Percentiles rank a stretch among this genome's conserved stretches.
These are phyloP conservation scores for Drosophila setosimentum DNA, from an alignment of 2,888 invertebrate genomes.

Conservation along the genomic window DNA sequence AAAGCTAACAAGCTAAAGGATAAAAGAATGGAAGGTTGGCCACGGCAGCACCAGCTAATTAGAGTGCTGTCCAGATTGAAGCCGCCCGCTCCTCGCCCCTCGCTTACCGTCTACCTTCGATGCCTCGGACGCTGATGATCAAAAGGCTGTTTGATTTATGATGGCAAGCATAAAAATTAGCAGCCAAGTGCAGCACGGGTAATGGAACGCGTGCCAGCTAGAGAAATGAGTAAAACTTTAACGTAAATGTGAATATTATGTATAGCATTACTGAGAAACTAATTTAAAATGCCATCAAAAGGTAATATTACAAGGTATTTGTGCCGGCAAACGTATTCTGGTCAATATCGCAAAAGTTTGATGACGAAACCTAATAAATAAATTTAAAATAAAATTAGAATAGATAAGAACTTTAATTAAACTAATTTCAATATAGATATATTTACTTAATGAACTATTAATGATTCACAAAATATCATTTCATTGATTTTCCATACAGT, in stretches of 20 bases:
- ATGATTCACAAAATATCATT: background rate
- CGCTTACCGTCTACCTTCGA: constrained; percentile 1
- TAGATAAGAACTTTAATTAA: background rate
- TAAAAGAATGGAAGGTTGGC: constrained; percentile 31
- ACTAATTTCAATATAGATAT: background rate
- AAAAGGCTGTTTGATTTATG: constrained; percentile 80
- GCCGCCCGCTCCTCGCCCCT: background rate
- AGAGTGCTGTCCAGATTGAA: constrained; percentile 70
- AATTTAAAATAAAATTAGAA: background rate
- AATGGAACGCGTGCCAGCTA: background rate
- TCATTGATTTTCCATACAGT: background rate
- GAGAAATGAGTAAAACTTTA: constrained; percentile 57
- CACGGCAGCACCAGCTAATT: constrained; percentile 65
- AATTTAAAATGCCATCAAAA: constrained; percentile 62
- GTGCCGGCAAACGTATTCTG: constrained; percentile 17
- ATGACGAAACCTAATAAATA: background rate
- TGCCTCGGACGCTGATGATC: constrained; percentile 59
- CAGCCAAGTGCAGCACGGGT: constrained; percentile 29
- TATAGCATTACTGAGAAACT: constrained; percentile 51
- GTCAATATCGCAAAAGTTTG: background rate
- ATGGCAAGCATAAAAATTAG: constrained; percentile 72
- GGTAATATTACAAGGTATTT: constrained; percentile 9
- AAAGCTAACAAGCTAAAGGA: constrained; percentile 74
- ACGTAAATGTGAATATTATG: constrained; percentile 75
- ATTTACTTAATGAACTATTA: background rate